Evolutionary conservation across 1,140 invertebrate species (phyloP).

Genomic region (Leptestheria dahalacensis): DNA sequence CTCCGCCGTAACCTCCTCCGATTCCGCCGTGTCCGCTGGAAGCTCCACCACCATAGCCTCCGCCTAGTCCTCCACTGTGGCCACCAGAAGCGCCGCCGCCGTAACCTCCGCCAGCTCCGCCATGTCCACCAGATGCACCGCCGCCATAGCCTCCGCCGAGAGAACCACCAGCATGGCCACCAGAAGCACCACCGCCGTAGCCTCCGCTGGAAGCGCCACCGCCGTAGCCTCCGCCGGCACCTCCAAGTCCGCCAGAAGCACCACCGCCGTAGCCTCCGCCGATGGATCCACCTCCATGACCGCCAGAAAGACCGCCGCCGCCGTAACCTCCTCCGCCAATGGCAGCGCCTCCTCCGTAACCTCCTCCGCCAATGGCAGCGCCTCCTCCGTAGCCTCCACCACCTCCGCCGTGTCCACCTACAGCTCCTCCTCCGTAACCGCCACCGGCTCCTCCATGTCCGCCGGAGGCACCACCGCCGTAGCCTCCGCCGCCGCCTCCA

Average conservation of each 20-base stretch:
- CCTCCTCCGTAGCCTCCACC: no score
- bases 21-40: no score
- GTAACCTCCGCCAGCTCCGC: background rate
- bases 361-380: background rate
- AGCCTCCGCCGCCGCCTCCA: background rate
- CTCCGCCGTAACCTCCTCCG: no score
- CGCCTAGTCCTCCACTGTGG: no score
- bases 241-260: no score
- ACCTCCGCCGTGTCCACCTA: background rate
- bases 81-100: background rate
- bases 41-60: no score
- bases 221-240: no score
- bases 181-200: no score
- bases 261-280: no score
- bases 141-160: background rate
- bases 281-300: background rate
- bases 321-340: background rate
- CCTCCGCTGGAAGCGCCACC: no score
- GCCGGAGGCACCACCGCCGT: background rate
- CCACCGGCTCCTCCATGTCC: background rate
- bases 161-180: background rate
- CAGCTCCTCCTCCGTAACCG: background rate
- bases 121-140: background rate
- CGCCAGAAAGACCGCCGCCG: no score
- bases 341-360: background rate